These are phyloP conservation scores for Diacarnus erythraeanus DNA, from an alignment of 37 sponge, comb jelly and placozoan genomes.

Conservation along the genomic window DNA sequence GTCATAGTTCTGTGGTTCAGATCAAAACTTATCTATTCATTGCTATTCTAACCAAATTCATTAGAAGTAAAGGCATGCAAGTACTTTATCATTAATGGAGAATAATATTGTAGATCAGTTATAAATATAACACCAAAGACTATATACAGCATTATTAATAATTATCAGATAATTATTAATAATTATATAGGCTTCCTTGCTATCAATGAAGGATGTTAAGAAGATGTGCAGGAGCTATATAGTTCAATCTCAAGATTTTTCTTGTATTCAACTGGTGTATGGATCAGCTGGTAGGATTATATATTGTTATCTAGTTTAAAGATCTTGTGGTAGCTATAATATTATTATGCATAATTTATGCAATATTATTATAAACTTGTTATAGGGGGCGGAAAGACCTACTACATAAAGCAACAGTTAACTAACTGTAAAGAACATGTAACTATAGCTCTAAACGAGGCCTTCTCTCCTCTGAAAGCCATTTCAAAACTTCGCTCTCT, in stretches of 20 bases:
- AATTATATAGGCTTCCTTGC: conserved; percentile 8
- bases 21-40: too few relatives aligned
- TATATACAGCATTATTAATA: too few relatives aligned
- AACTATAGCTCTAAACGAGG: conserved; percentile 84
- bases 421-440: conserved; percentile 2
- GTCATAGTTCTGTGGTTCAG: too few relatives aligned
- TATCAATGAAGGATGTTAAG: conserved; percentile 31
- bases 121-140: too few relatives aligned
- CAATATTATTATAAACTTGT: background rate
- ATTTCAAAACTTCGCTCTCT: conserved; percentile 71
- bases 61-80: too few relatives aligned
- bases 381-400: conserved; percentile 89
- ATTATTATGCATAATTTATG: background rate
- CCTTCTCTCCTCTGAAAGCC: conserved; percentile 68
- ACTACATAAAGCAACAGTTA: conserved; percentile 78
- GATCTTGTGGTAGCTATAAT: background rate
- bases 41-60: too few relatives aligned
- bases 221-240: background rate
- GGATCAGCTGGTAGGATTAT: conserved; percentile 71
- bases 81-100: too few relatives aligned
- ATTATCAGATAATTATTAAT: too few relatives aligned
- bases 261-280: conserved; percentile 54
- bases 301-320: background rate
- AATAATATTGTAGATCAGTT: too few relatives aligned
- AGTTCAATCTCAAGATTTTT: conserved; percentile 7